Evolutionary conservation across 2,113 vertebrate species (phyloP).

Genomic region (Kryptolebias marmoratus): DNA sequence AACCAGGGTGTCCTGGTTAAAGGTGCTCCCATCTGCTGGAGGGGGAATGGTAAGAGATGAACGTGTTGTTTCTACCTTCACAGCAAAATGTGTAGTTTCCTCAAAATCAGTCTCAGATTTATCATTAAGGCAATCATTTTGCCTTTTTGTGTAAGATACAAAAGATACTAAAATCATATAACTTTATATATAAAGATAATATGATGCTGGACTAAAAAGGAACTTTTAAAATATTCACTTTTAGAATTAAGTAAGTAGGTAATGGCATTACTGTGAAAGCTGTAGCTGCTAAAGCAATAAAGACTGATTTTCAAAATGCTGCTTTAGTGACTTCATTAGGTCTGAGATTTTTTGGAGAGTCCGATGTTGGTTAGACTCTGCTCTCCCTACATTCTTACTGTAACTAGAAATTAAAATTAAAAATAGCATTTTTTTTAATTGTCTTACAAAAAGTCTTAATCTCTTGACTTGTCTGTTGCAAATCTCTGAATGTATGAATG

Average conservation of each 20-base stretch:
- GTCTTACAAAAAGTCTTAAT: background rate
- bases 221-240: background rate
- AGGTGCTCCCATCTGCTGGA: constrained; percentile 94
- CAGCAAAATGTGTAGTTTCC: background rate
- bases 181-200: background rate
- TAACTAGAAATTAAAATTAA: background rate
- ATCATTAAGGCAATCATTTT: background rate
- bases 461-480: background rate
- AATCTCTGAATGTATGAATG: background rate
- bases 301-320: too few relatives aligned
- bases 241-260: background rate
- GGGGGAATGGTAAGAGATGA: constrained; percentile 85
- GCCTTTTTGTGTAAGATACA: too few relatives aligned
- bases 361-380: too few relatives aligned
- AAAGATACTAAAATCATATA: too few relatives aligned
- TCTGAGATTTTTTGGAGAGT: too few relatives aligned
- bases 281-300: too few relatives aligned
- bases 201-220: background rate
- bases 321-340: too few relatives aligned
- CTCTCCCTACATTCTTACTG: background rate
- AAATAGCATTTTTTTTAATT: background rate
- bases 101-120: background rate
- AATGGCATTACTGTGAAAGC: too few relatives aligned
- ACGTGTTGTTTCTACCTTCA: background rate
- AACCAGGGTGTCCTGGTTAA: constrained; percentile 88